Conservation (phyloP, 2,888 invertebrate genomes). For the Antheraea yamamai region DNA sequence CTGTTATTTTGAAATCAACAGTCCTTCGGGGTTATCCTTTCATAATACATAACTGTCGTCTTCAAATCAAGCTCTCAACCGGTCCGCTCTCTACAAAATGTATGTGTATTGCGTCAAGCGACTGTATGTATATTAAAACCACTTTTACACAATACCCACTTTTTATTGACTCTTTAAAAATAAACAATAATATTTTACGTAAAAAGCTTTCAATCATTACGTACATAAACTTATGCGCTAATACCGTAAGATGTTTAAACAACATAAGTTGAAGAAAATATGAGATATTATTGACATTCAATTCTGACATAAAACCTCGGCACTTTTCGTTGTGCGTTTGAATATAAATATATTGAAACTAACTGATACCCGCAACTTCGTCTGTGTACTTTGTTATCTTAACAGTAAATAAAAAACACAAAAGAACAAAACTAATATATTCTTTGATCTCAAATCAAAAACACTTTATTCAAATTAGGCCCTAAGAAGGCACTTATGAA, state of each 20-base stretch:
- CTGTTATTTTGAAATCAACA: not conserved
- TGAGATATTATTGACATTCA: not conserved
- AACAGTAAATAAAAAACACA: too few species aligned
- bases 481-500: too few species aligned
- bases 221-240: not conserved
- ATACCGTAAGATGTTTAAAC: not conserved
- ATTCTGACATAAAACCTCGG: not conserved
- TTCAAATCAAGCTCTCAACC: conserved; percentile 12
- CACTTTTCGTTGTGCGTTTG: too few species aligned
- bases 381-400: too few species aligned
- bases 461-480: too few species aligned
- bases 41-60: not conserved
- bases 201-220: conserved; percentile 11
- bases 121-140: conserved; percentile 16
- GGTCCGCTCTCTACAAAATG: conserved; percentile 22
- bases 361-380: too few species aligned
- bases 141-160: conserved; percentile 20
- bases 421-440: too few species aligned
- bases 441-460: too few species aligned
- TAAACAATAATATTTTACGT: conserved; percentile 17
- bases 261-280: not conserved
- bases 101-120: conserved; percentile 31
- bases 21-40: not conserved
- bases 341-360: too few species aligned
- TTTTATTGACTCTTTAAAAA: conserved; percentile 9